Evolutionary conservation across 2,888 invertebrate species (phyloP).

Genomic region (Hedychridium roseum): DNA sequence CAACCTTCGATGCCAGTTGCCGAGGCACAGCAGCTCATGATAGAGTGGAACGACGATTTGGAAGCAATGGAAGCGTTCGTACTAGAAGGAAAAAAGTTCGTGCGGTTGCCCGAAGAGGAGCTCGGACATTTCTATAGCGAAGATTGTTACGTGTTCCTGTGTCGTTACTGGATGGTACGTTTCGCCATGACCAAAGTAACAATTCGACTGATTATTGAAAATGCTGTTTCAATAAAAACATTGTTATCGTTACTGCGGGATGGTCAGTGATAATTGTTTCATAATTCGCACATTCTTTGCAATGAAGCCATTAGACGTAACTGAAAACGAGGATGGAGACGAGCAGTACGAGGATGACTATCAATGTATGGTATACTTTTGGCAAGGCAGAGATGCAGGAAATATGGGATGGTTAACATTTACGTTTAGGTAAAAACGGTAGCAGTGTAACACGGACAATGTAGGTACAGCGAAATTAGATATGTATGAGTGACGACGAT

Average conservation of each 20-base stretch:
- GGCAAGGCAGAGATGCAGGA: slow-evolving; percentile 96
- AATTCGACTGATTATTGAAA: too few relatives aligned
- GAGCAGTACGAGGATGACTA: slow-evolving; percentile 74
- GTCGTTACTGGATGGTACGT: slow-evolving; percentile 86
- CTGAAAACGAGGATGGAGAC: slow-evolving; percentile 68
- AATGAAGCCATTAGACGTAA: slow-evolving; percentile 59
- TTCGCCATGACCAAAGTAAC: neutral
- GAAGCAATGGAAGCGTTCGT: slow-evolving; percentile 98
- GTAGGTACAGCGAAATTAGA: too few relatives aligned
- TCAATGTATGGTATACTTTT: slow-evolving; percentile 99
- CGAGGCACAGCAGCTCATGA: slow-evolving; percentile 88
- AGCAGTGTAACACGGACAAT: too few relatives aligned
- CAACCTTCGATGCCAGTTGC: slow-evolving; percentile 85
- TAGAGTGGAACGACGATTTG: slow-evolving; percentile 98
- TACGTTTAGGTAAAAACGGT: slow-evolving; percentile 85
- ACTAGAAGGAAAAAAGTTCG: slow-evolving; percentile 95
- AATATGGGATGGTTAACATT: slow-evolving; percentile 99
- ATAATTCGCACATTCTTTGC: slow-evolving; percentile 4
- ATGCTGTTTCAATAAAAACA: too few relatives aligned
- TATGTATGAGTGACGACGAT: too few relatives aligned
- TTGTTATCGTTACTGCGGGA: too few relatives aligned
- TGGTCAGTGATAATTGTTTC: too few relatives aligned
- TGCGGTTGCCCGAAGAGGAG: slow-evolving; percentile 94
- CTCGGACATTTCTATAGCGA: slow-evolving; percentile 89
- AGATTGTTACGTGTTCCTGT: slow-evolving; percentile 98